Percentiles rank a stretch among this genome's conserved stretches.
phyloP scores from a whole-genome alignment of 2,888 invertebrate genomes.

The Petrolisthes manimaculis region DNA sequence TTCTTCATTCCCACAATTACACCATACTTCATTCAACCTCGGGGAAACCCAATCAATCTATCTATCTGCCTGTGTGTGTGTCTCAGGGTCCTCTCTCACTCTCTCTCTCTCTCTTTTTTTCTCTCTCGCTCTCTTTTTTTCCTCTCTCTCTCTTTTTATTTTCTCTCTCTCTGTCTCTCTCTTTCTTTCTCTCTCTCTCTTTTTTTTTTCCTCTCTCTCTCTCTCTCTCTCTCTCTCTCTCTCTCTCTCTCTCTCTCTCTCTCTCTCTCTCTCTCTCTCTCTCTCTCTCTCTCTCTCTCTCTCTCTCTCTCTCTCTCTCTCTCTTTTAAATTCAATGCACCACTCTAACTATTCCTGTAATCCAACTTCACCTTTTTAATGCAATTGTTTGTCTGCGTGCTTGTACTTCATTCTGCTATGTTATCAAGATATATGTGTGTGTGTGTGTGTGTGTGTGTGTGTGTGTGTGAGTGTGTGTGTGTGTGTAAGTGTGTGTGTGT shows the following conservation, averaged over 20 bases:
- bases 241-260: slow-evolving; percentile 22
- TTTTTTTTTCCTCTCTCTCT: background rate
- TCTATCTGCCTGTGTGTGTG: background rate
- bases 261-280: slow-evolving; percentile 22
- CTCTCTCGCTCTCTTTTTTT: background rate
- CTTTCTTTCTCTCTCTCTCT: no score
- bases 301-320: slow-evolving; percentile 6
- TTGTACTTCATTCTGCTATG: no score
- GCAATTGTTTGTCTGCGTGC: no score
- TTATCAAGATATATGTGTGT: no score
- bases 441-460: no score
- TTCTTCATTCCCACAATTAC: no score
- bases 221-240: slow-evolving; percentile 19
- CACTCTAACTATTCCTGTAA: no score
- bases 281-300: slow-evolving; percentile 11
- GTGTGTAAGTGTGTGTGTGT: no score
- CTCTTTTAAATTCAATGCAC: background rate
- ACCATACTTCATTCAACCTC: no score
- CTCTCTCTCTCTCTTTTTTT: background rate
- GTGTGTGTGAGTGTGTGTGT: no score
- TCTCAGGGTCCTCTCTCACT: background rate
- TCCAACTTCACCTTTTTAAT: no score
- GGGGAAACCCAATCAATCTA: background rate
- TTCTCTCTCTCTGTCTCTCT: background rate
- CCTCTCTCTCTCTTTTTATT: background rate